phyloP scores from a whole-genome alignment of 2,113 vertebrate species.

The Equus quagga region DNA sequence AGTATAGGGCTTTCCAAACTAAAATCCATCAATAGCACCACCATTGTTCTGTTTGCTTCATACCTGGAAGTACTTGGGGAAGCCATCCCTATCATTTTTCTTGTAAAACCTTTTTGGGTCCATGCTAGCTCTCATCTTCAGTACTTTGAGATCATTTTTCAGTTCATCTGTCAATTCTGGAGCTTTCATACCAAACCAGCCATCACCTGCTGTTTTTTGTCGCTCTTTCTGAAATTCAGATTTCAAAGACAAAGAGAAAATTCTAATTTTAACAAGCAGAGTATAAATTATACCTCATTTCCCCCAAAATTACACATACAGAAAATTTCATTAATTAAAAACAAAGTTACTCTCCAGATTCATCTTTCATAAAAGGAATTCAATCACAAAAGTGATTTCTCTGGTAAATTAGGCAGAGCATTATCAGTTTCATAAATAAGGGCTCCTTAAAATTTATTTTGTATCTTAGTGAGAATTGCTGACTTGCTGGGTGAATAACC shows the following conservation, averaged over 20 bases:
- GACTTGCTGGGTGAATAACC: neutral
- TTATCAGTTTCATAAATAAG: constrained; percentile 10
- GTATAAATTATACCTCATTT: neutral
- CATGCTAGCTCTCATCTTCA: constrained; percentile 95
- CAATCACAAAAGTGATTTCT: constrained; percentile 14
- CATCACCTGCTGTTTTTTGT: constrained; percentile 93
- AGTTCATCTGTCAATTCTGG: constrained; percentile 95
- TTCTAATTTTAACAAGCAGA: neutral
- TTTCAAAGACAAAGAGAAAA: constrained; percentile 51
- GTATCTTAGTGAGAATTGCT: neutral
- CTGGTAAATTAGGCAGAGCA: neutral
- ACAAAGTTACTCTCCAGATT: constrained; percentile 41
- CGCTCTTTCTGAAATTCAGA: constrained; percentile 90
- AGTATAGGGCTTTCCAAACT: neutral
- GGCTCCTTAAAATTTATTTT: neutral
- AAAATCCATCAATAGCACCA: neutral
- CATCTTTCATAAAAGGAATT: constrained; percentile 25
- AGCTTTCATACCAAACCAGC: constrained; percentile 98
- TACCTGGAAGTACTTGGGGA: constrained; percentile 98
- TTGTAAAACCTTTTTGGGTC: constrained; percentile 98
- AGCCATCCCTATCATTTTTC: constrained; percentile 97
- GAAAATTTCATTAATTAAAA: constrained; percentile 52
- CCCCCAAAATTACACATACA: neutral
- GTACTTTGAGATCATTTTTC: constrained; percentile 93
- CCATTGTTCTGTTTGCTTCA: constrained; percentile 20